Base-by-base conservation (phyloP, 2,113 vertebrate genomes). In the Psephotus haematonotus region DNA sequence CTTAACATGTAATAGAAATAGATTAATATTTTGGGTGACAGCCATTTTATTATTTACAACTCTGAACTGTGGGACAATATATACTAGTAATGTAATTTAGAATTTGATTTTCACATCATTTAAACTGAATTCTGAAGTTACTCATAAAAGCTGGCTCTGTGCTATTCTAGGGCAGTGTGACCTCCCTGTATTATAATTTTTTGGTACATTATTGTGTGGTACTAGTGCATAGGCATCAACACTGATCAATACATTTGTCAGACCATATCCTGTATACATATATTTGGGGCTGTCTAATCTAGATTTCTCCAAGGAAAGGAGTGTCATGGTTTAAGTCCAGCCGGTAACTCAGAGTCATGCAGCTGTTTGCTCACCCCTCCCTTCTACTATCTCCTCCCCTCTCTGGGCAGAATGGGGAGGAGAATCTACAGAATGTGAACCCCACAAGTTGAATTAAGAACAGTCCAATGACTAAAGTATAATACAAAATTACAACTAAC, bases 181-280 rank as follows among this genome's bases (percentile, higher is more conserved):
- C 39, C 69, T 89, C 43, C 43, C 11, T 31, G 7, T 52, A 35
- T 22, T 2, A 15, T 0, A 1, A 17, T 47, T 68, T 77, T 77
- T 19, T 59, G 15, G 13, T 65, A 53, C 12, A 29, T 57, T 25
- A 46, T 9, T 44, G 1, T 53, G 17, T 49, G n/a, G 6, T 17
- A 69, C 2, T 1, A 6, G 10, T 33, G n/a, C 11, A 35, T 31
- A 47, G 7, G 8, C 2, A 1, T 44, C 41, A 49, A 9, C 10
- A 37, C 24, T 19, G 19, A 53, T 35, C 9, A 64, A 25, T 25
- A 33, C 2, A 6, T 14, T 76, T 71, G n/a, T 74, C 35, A 93
- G 33, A 11, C 4, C 4, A 13, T 60, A 39, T 25, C 24, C 2
- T 67, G 1, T 19, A 46, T 13, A 19, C 14, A 7, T n/a, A 6